phyloP scores from a whole-genome alignment of 2,797 vertebrate genomes.

The Eulemur rubriventer region DNA sequence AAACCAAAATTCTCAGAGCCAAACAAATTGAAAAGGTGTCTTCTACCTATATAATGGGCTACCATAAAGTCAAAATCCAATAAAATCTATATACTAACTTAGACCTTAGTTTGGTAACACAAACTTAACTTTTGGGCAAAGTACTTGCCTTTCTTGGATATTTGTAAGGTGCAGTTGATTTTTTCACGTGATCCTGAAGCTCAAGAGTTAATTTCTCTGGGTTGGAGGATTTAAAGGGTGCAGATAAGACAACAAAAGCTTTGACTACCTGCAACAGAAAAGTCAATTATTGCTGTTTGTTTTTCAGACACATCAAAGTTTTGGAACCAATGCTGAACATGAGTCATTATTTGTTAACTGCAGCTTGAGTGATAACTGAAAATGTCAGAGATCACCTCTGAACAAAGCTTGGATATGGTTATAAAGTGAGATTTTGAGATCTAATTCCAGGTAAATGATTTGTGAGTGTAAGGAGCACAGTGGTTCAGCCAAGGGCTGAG shows the following conservation, averaged over 20 bases:
- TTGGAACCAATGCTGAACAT: neutral
- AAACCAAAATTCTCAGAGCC: slow-evolving; percentile 2
- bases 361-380: neutral
- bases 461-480: neutral
- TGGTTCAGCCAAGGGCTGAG: neutral
- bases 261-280: slow-evolving; percentile 87
- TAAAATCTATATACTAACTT: neutral
- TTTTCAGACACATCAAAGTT: slow-evolving; percentile 35
- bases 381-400: neutral
- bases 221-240: slow-evolving; percentile 82
- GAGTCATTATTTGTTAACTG: neutral
- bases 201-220: slow-evolving; percentile 82
- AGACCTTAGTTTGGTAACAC: neutral
- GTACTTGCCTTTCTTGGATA: slow-evolving; percentile 89
- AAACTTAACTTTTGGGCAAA: neutral
- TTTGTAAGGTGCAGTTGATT: slow-evolving; percentile 89
- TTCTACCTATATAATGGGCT: neutral
- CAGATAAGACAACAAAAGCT: slow-evolving; percentile 87
- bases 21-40: neutral
- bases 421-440: neutral
- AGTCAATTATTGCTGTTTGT: neutral
- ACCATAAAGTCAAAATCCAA: neutral
- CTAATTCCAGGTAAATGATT: neutral
- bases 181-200: slow-evolving; percentile 89
- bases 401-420: neutral